These are phyloP conservation scores for Liolophura sinensis DNA, from an alignment of 1,140 invertebrate genomes.

Conservation along the genomic window DNA sequence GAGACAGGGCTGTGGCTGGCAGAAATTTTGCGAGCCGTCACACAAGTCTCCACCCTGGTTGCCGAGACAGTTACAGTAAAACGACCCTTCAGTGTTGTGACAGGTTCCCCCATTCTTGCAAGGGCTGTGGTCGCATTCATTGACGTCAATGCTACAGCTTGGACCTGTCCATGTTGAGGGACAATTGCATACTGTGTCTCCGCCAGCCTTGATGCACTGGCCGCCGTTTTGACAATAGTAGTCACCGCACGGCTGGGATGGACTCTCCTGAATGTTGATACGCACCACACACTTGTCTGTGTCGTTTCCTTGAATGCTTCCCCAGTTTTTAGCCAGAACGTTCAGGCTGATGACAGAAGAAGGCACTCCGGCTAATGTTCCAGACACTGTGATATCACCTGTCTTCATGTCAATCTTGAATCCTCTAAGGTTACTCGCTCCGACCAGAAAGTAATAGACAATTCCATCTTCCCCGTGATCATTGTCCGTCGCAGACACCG, in stretches of 20 bases:
- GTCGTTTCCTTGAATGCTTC: slow-evolving; percentile 90
- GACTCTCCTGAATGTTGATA: slow-evolving; percentile 87
- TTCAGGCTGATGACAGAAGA: slow-evolving; percentile 87
- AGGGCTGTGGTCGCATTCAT: slow-evolving; percentile 77
- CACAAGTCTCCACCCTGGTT: slow-evolving; percentile 87
- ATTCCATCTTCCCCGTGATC: slow-evolving; percentile 90
- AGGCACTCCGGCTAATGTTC: slow-evolving; percentile 82
- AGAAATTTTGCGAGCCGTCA: slow-evolving; percentile 40
- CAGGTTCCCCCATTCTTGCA: slow-evolving; percentile 58
- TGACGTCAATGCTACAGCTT: slow-evolving; percentile 88
- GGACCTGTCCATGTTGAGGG: slow-evolving; percentile 65
- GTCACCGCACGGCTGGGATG: slow-evolving; percentile 73
- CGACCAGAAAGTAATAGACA: slow-evolving; percentile 90
- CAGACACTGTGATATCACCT: slow-evolving; percentile 74
- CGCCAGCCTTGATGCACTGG: slow-evolving; percentile 82
- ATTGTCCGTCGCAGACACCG: slow-evolving; percentile 86
- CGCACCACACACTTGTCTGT: slow-evolving; percentile 93
- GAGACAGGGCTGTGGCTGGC: slow-evolving; percentile 34
- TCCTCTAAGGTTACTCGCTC: slow-evolving; percentile 88
- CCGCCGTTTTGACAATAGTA: slow-evolving; percentile 90
- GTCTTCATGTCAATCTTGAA: slow-evolving; percentile 84
- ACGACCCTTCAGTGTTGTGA: slow-evolving; percentile 58
- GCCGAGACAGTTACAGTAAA: slow-evolving; percentile 82
- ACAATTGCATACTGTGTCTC: slow-evolving; percentile 86
- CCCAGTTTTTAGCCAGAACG: slow-evolving; percentile 92